Conservation (phyloP, 2,797 vertebrate genomes). For the Rhabdomys pumilio region DNA sequence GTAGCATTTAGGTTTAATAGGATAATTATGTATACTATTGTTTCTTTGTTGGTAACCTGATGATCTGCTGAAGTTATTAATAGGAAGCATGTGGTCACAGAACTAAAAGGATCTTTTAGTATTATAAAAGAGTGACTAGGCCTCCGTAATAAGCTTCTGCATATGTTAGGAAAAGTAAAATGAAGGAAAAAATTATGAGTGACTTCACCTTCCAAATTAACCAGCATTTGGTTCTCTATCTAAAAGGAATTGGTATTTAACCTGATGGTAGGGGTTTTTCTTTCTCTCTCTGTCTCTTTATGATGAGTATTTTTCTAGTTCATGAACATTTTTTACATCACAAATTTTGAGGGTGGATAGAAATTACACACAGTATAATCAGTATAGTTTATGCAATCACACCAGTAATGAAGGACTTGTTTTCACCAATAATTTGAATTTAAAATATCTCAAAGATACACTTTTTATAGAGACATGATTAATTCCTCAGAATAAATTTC, state of each 20-base stretch:
- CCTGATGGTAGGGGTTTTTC: background rate
- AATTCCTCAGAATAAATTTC: conserved; percentile 51
- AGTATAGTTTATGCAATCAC: background rate
- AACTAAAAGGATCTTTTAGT: background rate
- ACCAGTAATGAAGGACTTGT: background rate
- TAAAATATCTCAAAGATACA: conserved; percentile 7
- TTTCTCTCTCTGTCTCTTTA: background rate
- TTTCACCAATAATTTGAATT: conserved; percentile 40
- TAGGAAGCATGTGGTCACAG: background rate
- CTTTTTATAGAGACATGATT: background rate
- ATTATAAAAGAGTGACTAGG: background rate
- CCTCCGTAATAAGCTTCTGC: background rate
- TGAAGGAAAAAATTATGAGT: background rate
- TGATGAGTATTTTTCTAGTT: background rate
- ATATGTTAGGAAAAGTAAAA: conserved; percentile 27
- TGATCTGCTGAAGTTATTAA: background rate
- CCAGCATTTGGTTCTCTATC: background rate
- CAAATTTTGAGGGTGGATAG: conserved; percentile 5
- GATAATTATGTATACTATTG: background rate
- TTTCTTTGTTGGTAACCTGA: background rate
- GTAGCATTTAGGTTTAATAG: background rate
- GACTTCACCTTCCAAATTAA: background rate
- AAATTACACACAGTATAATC: background rate
- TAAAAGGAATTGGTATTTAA: background rate
- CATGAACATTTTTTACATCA: background rate